Evolutionary conservation across 2,888 invertebrate genomes (phyloP).

Genomic region (Drosophila anomelani): DNA sequence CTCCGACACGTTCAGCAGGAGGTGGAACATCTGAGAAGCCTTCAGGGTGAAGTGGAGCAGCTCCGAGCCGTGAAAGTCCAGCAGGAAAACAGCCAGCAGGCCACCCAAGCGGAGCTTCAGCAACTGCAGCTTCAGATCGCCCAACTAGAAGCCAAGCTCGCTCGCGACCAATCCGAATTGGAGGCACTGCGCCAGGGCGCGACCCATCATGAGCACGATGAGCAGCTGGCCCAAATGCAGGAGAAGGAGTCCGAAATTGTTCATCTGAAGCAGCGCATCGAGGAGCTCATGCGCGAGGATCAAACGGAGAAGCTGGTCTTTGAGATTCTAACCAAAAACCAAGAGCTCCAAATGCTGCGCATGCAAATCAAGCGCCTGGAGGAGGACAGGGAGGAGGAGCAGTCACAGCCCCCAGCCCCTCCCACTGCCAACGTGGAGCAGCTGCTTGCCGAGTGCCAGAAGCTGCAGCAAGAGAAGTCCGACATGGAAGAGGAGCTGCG

Average conservation of each 20-base stretch:
- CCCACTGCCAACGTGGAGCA: constrained; percentile 38
- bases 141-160: background rate
- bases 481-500: constrained; percentile 84
- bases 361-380: constrained; percentile 85
- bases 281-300: constrained; percentile 85
- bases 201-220: constrained; percentile 52
- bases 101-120: background rate
- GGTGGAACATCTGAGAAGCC: constrained; percentile 9
- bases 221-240: constrained; percentile 75
- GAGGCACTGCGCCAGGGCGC: constrained; percentile 18
- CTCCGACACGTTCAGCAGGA: background rate
- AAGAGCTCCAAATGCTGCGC: constrained; percentile 84
- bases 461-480: constrained; percentile 75
- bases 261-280: constrained; percentile 82
- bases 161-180: constrained; percentile 11
- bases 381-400: constrained; percentile 79
- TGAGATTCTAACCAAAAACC: constrained; percentile 83
- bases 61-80: constrained; percentile 2
- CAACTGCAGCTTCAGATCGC: constrained; percentile 1
- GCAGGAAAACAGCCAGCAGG: background rate
- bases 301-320: constrained; percentile 83
- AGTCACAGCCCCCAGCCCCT: background rate
- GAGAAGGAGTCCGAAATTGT: constrained; percentile 82
- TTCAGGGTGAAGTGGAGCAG: constrained; percentile 17
- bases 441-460: constrained; percentile 67